Percentiles rank a stretch among this genome's conserved stretches.
Evolutionary conservation across 2,888 invertebrate species (phyloP).

Genomic region (Chesias legatella): DNA sequence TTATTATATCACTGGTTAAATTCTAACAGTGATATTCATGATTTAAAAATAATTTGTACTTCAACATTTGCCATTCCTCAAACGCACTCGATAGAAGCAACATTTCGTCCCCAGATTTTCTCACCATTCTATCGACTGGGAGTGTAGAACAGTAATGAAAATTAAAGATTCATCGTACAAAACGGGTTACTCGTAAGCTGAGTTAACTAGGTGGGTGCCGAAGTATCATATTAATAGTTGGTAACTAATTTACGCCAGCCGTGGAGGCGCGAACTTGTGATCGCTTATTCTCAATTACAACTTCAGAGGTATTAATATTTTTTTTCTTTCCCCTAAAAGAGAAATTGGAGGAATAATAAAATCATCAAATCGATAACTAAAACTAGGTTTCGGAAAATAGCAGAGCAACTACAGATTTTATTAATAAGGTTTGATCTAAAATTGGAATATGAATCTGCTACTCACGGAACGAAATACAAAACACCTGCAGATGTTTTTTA

Average conservation of each 20-base stretch:
- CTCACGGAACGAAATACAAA: too few relatives aligned
- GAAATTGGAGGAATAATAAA: not conserved
- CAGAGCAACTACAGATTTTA: too few relatives aligned
- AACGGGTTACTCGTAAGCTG: conserved; percentile 35
- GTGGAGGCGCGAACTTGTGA: conserved; percentile 19
- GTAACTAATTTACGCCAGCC: conserved; percentile 21
- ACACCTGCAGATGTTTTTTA: too few relatives aligned
- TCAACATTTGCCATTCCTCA: too few relatives aligned
- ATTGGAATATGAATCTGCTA: too few relatives aligned
- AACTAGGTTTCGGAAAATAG: not conserved
- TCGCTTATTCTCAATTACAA: conserved; percentile 22
- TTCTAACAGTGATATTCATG: too few relatives aligned
- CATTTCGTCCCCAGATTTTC: too few relatives aligned
- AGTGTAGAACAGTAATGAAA: conserved; percentile 1
- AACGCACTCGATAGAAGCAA: too few relatives aligned
- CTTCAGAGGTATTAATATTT: conserved; percentile 17
- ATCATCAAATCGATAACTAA: conserved; percentile 2
- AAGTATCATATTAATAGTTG: conserved; percentile 55
- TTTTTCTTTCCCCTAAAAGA: conserved; percentile 19
- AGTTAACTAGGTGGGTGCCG: conserved; percentile 49
- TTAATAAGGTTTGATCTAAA: not conserved
- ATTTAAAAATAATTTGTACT: too few relatives aligned
- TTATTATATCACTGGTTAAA: too few relatives aligned
- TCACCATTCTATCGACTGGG: too few relatives aligned
- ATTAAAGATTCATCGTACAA: conserved; percentile 26